Conservation (phyloP, 2,888 invertebrate species). For the Rotaria sp. region DNA sequence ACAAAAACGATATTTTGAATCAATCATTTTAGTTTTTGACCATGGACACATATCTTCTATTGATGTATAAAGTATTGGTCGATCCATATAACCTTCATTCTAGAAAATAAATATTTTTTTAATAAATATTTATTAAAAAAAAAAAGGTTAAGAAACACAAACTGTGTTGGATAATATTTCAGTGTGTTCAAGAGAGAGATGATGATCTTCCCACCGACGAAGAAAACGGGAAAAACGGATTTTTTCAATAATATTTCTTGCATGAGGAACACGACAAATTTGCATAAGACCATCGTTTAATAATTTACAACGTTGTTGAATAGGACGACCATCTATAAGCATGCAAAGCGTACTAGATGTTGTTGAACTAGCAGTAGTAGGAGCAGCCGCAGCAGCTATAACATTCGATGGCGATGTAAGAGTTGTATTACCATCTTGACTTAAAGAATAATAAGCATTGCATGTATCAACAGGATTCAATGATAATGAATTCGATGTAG, state of each 20-base stretch:
- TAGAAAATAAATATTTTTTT: constrained; percentile 44
- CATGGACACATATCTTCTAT: constrained; percentile 63
- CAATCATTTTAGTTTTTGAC: constrained; percentile 26
- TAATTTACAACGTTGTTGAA: constrained; percentile 32
- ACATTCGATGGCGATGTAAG: background rate
- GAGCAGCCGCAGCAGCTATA: background rate
- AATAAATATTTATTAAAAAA: constrained; percentile 4
- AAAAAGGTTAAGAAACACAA: background rate
- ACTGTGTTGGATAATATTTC: constrained; percentile 70
- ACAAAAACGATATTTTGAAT: constrained; percentile 37
- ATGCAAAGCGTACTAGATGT: background rate
- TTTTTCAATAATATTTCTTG: constrained; percentile 70
- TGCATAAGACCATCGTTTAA: constrained; percentile 61
- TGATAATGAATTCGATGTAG: background rate
- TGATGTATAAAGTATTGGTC: constrained; percentile 65
- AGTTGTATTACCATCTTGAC: no score
- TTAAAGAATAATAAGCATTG: no score
- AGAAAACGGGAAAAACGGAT: constrained; percentile 70
- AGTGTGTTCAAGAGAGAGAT: constrained; percentile 64
- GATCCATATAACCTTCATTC: constrained; percentile 61
- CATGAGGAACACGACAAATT: constrained; percentile 70
- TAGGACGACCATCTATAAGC: background rate
- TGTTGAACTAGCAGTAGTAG: background rate
- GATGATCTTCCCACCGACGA: constrained; percentile 69
- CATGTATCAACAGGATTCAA: background rate